Evolutionary conservation across 1,140 invertebrate genomes (phyloP), one percentile per base, ranked within the genome.

Genomic region (Drosophila malerkotliana): DNA sequence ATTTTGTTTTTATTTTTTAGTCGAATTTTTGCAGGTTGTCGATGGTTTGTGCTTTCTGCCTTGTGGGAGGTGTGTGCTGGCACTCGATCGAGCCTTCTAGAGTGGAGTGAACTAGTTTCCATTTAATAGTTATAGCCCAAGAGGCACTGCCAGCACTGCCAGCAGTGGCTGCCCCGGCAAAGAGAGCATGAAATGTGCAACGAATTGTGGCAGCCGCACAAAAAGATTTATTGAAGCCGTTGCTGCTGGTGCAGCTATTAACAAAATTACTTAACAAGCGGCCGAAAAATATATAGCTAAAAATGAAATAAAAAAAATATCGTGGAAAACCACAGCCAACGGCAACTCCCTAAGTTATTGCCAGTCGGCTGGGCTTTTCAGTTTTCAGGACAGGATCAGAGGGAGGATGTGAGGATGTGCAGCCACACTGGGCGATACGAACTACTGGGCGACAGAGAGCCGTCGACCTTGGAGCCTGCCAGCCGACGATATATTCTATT

Each of bases 121-220:
- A 82, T 72, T 82, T 78, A 82, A 78, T 82, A 67, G 78, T 48
- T 47, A 69, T 67, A 71, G 67, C 64, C 72, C 82, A 74, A 72
- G 77, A 75, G 75, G 44, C 55, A 53, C 12, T 10, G 12, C 39
- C 37, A 10, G 28, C 21, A 21, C 21, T 24, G 39, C 58, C 41
- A 10, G 28, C 21, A 21, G 2, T 24, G 39, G 58, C 41, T 28
- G 58, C 57, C 55, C 39, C 74, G 67, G 72, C 80, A 87, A 87
- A 88, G 82, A 87, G 82, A 87, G 82, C 82, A 88, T 87, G 82
- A 87, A 87, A 87, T 87, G 82, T 88, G 83, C 83, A 87, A 82
- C 82, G 82, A 87, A 81, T 87, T 87, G 82, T 87, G 78, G 82
- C 83, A 87, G 82, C 81, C 62, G 28, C 61, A 69, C 71, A 67